These are phyloP conservation scores for Dryadula phaetusa DNA, from an alignment of 2,888 invertebrate species.

Conservation along the genomic window DNA sequence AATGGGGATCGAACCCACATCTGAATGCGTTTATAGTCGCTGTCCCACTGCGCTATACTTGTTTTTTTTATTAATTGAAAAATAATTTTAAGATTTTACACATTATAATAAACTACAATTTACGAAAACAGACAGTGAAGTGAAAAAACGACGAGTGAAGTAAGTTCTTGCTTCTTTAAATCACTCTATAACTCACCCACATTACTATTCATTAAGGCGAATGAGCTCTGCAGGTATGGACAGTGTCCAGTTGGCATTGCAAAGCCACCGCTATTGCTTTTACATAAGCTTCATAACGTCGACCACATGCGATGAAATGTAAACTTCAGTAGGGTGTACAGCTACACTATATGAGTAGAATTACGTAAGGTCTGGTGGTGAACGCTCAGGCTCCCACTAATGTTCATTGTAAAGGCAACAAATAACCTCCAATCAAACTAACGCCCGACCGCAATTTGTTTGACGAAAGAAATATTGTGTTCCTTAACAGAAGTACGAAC, in stretches of 20 bases:
- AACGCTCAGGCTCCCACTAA: conserved; percentile 60
- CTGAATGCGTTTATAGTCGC: too few relatives aligned
- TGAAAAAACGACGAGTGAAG: conserved; percentile 30
- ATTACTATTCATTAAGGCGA: conserved; percentile 47
- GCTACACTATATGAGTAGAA: conserved; percentile 35
- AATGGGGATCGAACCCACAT: too few relatives aligned
- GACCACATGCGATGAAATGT: conserved; percentile 23
- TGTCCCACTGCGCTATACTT: too few relatives aligned
- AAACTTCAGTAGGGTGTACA: conserved; percentile 34
- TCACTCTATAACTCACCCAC: conserved; percentile 42
- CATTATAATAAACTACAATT: conserved; percentile 1
- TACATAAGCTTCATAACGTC: conserved; percentile 35
- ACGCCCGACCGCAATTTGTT: conserved; percentile 80
- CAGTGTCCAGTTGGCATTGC: conserved; percentile 21
- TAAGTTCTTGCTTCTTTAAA: conserved; percentile 41
- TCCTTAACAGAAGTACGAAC: conserved; percentile 63
- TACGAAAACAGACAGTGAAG: conserved; percentile 17
- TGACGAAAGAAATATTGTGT: conserved; percentile 75
- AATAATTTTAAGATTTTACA: not conserved
- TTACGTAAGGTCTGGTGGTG: conserved; percentile 45
- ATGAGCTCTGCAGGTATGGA: conserved; percentile 42
- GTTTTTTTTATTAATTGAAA: too few relatives aligned
- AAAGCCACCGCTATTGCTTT: conserved; percentile 39
- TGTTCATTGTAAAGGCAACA: conserved; percentile 81
- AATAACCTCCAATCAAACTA: conserved; percentile 81